phyloP scores from a whole-genome alignment of 2,113 vertebrate species.

The Charina bottae region DNA sequence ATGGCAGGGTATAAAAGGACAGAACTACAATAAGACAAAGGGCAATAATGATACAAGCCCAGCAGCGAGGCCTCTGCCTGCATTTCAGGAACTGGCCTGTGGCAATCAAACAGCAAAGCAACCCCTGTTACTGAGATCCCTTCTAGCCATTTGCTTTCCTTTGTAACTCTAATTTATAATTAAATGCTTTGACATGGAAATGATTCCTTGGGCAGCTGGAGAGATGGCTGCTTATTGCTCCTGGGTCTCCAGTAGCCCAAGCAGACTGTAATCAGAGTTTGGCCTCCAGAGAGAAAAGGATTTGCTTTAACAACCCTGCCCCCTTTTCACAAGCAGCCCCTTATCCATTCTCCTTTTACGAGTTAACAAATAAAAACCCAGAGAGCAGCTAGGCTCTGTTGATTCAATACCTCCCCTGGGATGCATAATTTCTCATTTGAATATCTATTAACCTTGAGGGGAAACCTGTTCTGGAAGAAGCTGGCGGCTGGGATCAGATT shows the following conservation, averaged over 20 bases:
- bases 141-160: neutral
- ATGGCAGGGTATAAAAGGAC: no score
- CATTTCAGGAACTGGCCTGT: neutral
- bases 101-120: neutral
- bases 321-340: neutral
- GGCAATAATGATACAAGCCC: neutral
- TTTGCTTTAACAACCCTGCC: neutral
- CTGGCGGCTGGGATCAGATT: neutral
- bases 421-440: constrained; percentile 57
- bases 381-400: constrained; percentile 32
- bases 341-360: constrained; percentile 6
- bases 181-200: constrained; percentile 36
- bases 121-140: neutral
- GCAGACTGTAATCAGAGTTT: neutral
- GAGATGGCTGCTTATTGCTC: neutral
- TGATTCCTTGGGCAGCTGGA: constrained; percentile 22
- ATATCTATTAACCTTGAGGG: constrained; percentile 40
- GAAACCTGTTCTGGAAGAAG: constrained; percentile 9
- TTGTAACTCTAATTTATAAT: constrained; percentile 23
- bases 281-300: constrained; percentile 20
- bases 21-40: neutral
- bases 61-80: neutral
- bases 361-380: constrained; percentile 46
- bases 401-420: constrained; percentile 46
- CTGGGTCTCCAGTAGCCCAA: neutral